Percentiles rank a stretch among this genome's conserved stretches.
Conservation (phyloP, 2,888 invertebrate genomes). For the Amorpha juglandis region DNA sequence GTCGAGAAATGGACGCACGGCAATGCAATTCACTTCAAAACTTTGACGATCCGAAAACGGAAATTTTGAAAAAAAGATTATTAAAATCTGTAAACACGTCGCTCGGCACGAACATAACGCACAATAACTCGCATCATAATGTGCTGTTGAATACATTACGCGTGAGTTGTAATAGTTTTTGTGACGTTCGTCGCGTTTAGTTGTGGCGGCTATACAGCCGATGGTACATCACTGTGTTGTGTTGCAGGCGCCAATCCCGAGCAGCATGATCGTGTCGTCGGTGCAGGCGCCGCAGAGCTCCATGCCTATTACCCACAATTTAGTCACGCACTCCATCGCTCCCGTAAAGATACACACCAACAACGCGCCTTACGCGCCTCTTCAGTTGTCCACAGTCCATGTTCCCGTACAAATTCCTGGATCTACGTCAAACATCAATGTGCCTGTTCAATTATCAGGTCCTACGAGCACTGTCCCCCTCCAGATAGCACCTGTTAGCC, state of each 20-base stretch:
- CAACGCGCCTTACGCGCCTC: conserved; percentile 65
- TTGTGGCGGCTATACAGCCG: conserved; percentile 21
- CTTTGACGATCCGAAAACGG: conserved; percentile 79
- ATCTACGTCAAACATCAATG: conserved; percentile 75
- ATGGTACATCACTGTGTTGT: conserved; percentile 19
- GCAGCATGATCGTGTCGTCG: conserved; percentile 81
- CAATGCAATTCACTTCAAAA: conserved; percentile 81
- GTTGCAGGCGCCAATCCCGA: conserved; percentile 79
- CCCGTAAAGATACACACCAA: conserved; percentile 76
- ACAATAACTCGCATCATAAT: conserved; percentile 72
- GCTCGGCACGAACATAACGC: conserved; percentile 59
- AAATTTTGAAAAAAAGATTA: conserved; percentile 82
- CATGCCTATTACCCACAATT: conserved; percentile 73
- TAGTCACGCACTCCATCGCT: conserved; percentile 75
- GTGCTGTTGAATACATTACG: conserved; percentile 76
- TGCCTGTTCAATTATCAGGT: conserved; percentile 75
- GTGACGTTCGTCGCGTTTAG: conserved; percentile 19
- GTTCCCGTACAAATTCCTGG: conserved; percentile 80
- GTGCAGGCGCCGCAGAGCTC: conserved; percentile 77
- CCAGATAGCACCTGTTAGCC: conserved; percentile 74
- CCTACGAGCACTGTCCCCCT: conserved; percentile 68
- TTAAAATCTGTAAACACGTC: conserved; percentile 69
- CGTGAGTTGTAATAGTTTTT: conserved; percentile 59
- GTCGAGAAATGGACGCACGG: conserved; percentile 80
- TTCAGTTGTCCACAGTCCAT: conserved; percentile 77